Base-by-base conservation (phyloP, 2,113 vertebrate genomes). In the Sinosuthora webbiana region DNA sequence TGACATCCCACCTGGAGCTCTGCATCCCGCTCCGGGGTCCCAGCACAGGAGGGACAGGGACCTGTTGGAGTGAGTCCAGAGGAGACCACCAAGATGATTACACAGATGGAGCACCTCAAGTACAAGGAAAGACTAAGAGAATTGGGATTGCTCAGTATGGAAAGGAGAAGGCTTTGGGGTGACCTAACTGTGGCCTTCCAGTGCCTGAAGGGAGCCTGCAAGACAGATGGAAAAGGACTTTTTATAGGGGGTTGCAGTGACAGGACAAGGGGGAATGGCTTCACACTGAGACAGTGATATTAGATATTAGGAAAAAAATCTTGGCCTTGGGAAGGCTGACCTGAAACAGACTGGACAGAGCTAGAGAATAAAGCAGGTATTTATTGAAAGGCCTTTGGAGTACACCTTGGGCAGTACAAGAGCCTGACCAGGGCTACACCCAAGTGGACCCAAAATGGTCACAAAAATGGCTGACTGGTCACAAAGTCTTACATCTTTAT, bases 151-250 rank as follows among this genome's bases (percentile, higher is more conserved):
- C 2, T 5, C 24, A 35, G 10, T 6, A 10, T 13, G 70, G 24
- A 41, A 49, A 50, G 18, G 31, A 30, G 37, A 57, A 49, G 15
- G 19, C 19, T 41, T n/a, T 49, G 52, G 11, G 7, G 13, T 21
- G 8, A 30, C 24, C 15, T 21, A 24, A 20, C 11, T 67, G 13
- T 13, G 28, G 23, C 64, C 15, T 41, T 69, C 11, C 12, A 11
- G 28, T 17, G 21, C n/a, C n/a, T 30, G 35, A 75, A 41, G 52
- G 50, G 15, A 57, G 9, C 28, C n/a, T 30, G 19, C 0, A 0
- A n/a, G n/a, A 47, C 24, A 42, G 19, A 23, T 15, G 44, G 60
- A 67, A 15, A n/a, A 37, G 11, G 15, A 16, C 4, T 30, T 47
- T 30, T 41, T 35, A 6, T 6, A 13, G 21, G 20, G 13, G 5